A percentile compares a stretch with the other conserved stretches of the same genome.
Evolutionary conservation across 1,140 invertebrate species (phyloP).

Genomic region (Linepithema humile): DNA sequence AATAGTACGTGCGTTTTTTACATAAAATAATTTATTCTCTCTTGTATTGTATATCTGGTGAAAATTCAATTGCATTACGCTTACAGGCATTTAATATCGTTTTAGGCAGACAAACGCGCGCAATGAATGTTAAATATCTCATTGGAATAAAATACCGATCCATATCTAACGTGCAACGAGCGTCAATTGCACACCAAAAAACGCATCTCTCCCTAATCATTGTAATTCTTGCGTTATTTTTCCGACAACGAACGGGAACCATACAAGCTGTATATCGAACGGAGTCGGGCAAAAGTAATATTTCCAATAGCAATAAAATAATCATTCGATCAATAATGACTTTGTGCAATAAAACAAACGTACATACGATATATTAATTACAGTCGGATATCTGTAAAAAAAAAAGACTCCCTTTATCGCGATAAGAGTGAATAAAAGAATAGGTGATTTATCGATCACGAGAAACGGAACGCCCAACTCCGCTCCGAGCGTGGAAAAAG

Average conservation of each 20-base stretch:
- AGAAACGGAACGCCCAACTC: neutral
- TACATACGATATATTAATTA: neutral
- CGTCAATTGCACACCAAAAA: slow-evolving; percentile 9
- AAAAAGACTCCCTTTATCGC: neutral
- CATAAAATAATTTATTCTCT: neutral
- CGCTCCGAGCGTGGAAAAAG: neutral
- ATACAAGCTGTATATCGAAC: neutral
- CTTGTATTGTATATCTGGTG: neutral
- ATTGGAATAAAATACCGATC: slow-evolving; percentile 17
- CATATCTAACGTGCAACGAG: slow-evolving; percentile 45
- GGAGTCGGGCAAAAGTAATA: slow-evolving; percentile 7
- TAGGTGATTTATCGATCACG: neutral
- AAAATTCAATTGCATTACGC: neutral
- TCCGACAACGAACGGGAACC: neutral
- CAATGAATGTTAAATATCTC: slow-evolving; percentile 15
- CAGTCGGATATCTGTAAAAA: neutral
- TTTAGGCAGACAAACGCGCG: neutral
- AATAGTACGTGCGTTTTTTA: neutral
- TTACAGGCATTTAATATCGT: neutral
- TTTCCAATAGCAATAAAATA: slow-evolving; percentile 25
- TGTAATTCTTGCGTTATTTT: neutral
- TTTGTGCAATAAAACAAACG: slow-evolving; percentile 31
- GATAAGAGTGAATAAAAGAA: neutral
- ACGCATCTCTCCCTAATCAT: neutral
- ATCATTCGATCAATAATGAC: neutral